phyloP scores from a whole-genome alignment of 2,888 invertebrate genomes.

The Nesidiocoris tenuis region DNA sequence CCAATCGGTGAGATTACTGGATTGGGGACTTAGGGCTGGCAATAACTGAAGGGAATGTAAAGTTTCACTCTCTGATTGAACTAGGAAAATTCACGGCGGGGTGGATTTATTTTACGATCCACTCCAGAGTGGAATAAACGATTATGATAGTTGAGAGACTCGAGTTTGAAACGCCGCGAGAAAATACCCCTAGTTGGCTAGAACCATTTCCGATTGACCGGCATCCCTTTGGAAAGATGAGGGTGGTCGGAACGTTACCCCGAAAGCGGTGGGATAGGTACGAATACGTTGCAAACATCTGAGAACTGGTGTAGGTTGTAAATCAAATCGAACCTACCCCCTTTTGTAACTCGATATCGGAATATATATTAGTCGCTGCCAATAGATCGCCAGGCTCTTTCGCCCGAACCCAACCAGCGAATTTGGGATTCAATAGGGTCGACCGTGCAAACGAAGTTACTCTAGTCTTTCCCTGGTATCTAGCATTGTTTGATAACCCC shows the following conservation, averaged over 20 bases:
- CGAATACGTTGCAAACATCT: not conserved
- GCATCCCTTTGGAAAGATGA: not conserved
- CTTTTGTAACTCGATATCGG: not conserved
- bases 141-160: too few relatives aligned
- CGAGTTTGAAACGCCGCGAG: too few relatives aligned
- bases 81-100: too few relatives aligned
- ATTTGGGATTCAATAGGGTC: not conserved
- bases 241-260: not conserved
- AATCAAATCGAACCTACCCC: not conserved
- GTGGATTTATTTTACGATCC: too few relatives aligned
- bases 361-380: not conserved
- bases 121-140: too few relatives aligned
- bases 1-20: too few relatives aligned
- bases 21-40: too few relatives aligned
- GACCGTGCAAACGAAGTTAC: not conserved
- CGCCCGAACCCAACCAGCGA: not conserved
- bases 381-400: not conserved
- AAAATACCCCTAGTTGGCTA: too few relatives aligned
- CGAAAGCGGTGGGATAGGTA: not conserved
- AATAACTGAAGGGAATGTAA: too few relatives aligned
- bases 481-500: too few relatives aligned
- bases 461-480: not conserved
- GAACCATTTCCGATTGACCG: not conserved
- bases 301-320: not conserved
- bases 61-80: too few relatives aligned